Conservation (phyloP, 2,113 vertebrate species). For the Phasianus colchicus region DNA sequence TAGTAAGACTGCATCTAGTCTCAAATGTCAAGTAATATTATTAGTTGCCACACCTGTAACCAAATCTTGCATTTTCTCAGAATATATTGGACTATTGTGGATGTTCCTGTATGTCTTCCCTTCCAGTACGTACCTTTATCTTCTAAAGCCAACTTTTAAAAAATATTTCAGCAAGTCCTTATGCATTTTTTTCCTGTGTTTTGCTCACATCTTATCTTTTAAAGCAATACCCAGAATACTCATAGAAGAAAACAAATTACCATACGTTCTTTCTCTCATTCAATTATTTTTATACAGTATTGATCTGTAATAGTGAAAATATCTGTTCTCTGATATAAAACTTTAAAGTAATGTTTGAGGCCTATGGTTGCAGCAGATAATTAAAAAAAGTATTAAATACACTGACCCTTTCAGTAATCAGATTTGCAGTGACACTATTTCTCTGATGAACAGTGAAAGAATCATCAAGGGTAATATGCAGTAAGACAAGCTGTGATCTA, state of each 20-base stretch:
- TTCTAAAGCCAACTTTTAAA: background rate
- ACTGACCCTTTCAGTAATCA: background rate
- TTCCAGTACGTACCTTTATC: background rate
- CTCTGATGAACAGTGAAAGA: background rate
- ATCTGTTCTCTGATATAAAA: background rate
- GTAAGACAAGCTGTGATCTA: background rate
- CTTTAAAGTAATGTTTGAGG: background rate
- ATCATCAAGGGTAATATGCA: background rate
- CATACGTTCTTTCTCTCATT: background rate
- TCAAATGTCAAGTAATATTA: conserved; percentile 40
- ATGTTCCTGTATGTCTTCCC: background rate
- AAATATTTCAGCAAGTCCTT: background rate
- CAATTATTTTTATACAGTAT: background rate
- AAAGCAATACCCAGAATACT: background rate
- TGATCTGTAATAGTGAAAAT: background rate
- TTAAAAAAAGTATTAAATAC: background rate
- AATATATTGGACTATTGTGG: background rate
- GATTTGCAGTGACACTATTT: background rate
- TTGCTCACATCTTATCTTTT: background rate
- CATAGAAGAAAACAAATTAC: background rate
- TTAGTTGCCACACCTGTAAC: conserved; percentile 30
- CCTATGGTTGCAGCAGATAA: background rate
- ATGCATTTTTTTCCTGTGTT: background rate
- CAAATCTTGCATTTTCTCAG: background rate
- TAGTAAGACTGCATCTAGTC: conserved; percentile 11